Percentiles rank a stretch among this genome's conserved stretches.
phyloP scores from a whole-genome alignment of 2,888 invertebrate genomes.

The Uloborus plumipes region DNA sequence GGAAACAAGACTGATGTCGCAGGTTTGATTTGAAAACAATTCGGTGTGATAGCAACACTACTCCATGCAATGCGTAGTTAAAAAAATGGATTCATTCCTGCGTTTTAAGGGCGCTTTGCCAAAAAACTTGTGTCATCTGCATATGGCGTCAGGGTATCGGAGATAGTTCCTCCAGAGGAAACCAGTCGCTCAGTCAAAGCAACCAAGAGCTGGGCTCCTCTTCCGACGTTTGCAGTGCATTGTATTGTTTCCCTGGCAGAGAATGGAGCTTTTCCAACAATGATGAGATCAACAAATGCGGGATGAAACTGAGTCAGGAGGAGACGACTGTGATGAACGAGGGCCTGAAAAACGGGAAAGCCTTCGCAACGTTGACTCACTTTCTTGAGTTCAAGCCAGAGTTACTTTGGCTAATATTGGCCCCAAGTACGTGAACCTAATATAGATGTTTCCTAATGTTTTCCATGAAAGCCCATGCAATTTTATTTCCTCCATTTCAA shows the following conservation, averaged over 20 bases:
- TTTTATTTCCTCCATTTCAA: background rate
- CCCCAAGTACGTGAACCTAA: constrained; percentile 41
- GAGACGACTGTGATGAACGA: constrained; percentile 51
- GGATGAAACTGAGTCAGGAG: constrained; percentile 24
- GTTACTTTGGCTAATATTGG: constrained; percentile 50
- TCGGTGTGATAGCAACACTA: too few relatives aligned
- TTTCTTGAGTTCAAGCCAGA: constrained; percentile 56
- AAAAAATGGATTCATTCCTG: constrained; percentile 12
- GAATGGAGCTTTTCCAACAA: constrained; percentile 58
- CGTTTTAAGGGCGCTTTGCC: constrained; percentile 9
- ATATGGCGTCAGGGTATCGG: constrained; percentile 28
- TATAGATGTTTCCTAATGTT: constrained; percentile 45
- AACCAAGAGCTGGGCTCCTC: constrained; percentile 32
- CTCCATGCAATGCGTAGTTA: background rate
- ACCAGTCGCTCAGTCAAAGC: constrained; percentile 49
- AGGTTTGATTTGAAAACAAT: too few relatives aligned
- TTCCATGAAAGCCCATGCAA: constrained; percentile 15
- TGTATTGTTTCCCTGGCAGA: constrained; percentile 56
- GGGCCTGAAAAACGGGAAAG: constrained; percentile 35
- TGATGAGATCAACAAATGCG: constrained; percentile 54
- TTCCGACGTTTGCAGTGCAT: constrained; percentile 35
- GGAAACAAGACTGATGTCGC: too few relatives aligned
- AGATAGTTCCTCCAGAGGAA: constrained; percentile 4
- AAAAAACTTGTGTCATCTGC: constrained; percentile 56
- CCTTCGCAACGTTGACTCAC: constrained; percentile 51